Base-by-base conservation (phyloP, 2,888 invertebrate species). In the Cataglyphis cursor region DNA sequence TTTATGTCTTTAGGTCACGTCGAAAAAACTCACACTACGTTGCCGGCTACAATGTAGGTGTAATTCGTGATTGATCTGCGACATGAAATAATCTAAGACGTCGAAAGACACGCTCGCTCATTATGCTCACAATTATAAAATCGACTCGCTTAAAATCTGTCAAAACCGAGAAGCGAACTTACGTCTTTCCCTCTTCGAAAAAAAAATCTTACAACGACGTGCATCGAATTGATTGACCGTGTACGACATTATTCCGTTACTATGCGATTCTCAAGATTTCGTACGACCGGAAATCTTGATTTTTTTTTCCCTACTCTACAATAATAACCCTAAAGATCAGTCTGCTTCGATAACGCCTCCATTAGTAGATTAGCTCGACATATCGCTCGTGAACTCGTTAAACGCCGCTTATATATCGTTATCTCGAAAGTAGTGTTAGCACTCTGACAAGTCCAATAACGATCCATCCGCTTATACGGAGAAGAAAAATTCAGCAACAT, bases 271-370 rank as follows among this genome's bases (percentile, higher is more conserved):
- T 54, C 54, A 31, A 61, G 57, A 76, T 76, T 78, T 68, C 41
- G 28, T 82, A 68, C 38, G 68, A 54, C 61, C 28, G 21, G 62
- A 82, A 83, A 78, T 76, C 70, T 18, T 48, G 21, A 35, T 59
- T 66, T 59, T 66, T 57, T 57, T 51, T 44, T 1, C 24, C 62
- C 65, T 80, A 65, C 38, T 61, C 48, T 80, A 88, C 80, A 83
- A 87, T 89, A 89, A 87, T 89, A 89, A 85, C 81, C 74, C 83
- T 89, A 89, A 59, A 78, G 72, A 85, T 89, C 89, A 89, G 89
- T 89, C 89, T 89, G 89, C 82, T 87, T 84, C 83, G 83, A 87
- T 83, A 83, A 66, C 85, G 68, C 72, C 54, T 80, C 51, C 68
- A 74, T 80, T 82, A 88, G 51, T 75, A 48, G 75, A 82, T 62